A percentile compares a stretch with the other conserved stretches of the same genome.
phyloP scores from a whole-genome alignment of 2,888 invertebrate species.

The Rhagonycha lutea region DNA sequence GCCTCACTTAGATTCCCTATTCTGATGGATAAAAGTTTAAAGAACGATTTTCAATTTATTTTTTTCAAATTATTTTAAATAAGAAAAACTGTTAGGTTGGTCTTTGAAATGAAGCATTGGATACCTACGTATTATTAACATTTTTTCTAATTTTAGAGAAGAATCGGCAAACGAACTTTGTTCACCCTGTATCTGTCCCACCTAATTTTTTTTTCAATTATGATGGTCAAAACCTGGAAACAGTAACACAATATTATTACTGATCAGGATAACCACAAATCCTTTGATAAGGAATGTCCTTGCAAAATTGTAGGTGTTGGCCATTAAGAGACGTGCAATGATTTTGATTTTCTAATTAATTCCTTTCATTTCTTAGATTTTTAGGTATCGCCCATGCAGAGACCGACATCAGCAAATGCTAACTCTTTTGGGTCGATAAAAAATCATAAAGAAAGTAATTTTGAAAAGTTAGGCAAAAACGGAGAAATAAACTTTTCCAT shows the following conservation, averaged over 20 bases:
- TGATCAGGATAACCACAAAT: background rate
- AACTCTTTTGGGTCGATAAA: background rate
- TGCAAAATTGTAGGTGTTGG: background rate
- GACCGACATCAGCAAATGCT: background rate
- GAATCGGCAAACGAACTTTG: background rate
- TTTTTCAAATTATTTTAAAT: no score
- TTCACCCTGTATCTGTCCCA: background rate
- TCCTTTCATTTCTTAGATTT: background rate
- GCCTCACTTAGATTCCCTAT: no score
- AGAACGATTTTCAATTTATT: no score
- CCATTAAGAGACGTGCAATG: background rate
- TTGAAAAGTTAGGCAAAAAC: background rate
- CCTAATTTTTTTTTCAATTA: background rate
- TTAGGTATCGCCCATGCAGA: background rate
- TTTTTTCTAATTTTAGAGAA: background rate
- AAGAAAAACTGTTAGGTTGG: no score
- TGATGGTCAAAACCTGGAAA: no score
- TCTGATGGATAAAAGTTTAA: no score
- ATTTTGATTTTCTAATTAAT: background rate
- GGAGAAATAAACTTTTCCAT: background rate
- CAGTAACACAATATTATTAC: no score
- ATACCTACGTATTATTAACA: background rate
- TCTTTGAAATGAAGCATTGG: background rate
- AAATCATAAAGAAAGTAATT: background rate
- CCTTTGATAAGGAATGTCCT: background rate